Percentiles rank a stretch among this genome's conserved stretches.
These are phyloP conservation scores for Elegia similella DNA, from an alignment of 2,888 invertebrate species.

Conservation along the genomic window DNA sequence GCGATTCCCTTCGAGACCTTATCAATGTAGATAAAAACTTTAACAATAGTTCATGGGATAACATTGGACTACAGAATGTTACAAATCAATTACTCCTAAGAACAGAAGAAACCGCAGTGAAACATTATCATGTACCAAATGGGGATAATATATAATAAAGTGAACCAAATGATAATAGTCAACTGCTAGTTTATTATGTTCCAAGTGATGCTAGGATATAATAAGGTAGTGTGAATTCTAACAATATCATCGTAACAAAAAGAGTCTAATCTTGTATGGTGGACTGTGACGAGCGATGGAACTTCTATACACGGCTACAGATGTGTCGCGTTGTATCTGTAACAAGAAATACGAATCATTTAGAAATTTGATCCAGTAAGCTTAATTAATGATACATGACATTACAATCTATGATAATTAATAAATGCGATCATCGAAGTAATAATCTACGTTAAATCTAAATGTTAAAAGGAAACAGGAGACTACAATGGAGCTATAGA, in stretches of 20 bases:
- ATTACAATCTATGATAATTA: not conserved
- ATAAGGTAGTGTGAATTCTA: conserved; percentile 20
- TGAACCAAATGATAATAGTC: conserved; percentile 51
- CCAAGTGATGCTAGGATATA: conserved; percentile 37
- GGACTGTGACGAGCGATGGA: conserved; percentile 38
- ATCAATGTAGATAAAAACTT: conserved; percentile 42
- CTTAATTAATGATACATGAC: not conserved
- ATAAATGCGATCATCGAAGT: not conserved
- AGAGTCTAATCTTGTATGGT: conserved; percentile 42
- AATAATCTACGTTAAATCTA: not conserved
- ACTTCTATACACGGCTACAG: conserved; percentile 41
- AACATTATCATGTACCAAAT: conserved; percentile 53
- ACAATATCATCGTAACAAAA: conserved; percentile 50
- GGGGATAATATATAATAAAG: conserved; percentile 22
- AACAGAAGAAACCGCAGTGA: conserved; percentile 57
- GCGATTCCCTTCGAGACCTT: conserved; percentile 60
- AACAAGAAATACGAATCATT: conserved; percentile 47
- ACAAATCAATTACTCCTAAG: conserved; percentile 46
- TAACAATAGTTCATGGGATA: conserved; percentile 29
- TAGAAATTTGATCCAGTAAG: not conserved
- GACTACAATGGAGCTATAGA: not conserved
- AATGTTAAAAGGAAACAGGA: not conserved
- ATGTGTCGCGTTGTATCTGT: conserved; percentile 59
- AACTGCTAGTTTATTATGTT: conserved; percentile 52
- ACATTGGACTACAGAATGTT: conserved; percentile 41